Conservation (phyloP, 2,113 vertebrate genomes). For the Albula glossodonta region DNA sequence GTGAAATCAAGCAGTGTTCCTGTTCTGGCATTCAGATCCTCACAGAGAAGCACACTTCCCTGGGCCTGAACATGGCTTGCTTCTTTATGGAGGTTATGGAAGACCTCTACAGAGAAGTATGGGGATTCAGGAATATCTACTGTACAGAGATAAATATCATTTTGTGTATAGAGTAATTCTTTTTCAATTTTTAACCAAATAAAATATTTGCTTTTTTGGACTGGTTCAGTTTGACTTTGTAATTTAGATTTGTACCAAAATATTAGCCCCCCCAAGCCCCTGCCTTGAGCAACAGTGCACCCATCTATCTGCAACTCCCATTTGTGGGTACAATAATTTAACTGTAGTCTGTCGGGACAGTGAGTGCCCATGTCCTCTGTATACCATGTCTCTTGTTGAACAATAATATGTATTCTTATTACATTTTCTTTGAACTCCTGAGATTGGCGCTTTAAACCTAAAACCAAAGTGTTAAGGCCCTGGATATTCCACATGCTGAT, state of each 20-base stretch:
- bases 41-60: not conserved
- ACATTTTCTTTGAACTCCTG: not conserved
- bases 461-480: not conserved
- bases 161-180: no score
- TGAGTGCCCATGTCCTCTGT: no score
- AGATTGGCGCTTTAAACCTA: not conserved
- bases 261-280: not conserved
- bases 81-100: not conserved
- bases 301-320: no score
- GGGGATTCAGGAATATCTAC: conserved; percentile 8
- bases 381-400: conserved; percentile 13
- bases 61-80: not conserved
- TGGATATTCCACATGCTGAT: conserved; percentile 12
- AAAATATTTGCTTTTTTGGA: not conserved
- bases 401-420: not conserved
- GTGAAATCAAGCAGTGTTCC: not conserved
- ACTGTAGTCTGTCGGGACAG: no score
- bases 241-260: not conserved
- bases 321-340: no score
- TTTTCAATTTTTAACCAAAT: no score
- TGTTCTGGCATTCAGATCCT: not conserved
- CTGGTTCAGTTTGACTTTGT: not conserved
- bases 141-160: not conserved
- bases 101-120: not conserved
- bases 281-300: not conserved